Evolutionary conservation across 2,113 vertebrate genomes (phyloP), one percentile per base, ranked within the genome.

Genomic region (Saccopteryx leptura): DNA sequence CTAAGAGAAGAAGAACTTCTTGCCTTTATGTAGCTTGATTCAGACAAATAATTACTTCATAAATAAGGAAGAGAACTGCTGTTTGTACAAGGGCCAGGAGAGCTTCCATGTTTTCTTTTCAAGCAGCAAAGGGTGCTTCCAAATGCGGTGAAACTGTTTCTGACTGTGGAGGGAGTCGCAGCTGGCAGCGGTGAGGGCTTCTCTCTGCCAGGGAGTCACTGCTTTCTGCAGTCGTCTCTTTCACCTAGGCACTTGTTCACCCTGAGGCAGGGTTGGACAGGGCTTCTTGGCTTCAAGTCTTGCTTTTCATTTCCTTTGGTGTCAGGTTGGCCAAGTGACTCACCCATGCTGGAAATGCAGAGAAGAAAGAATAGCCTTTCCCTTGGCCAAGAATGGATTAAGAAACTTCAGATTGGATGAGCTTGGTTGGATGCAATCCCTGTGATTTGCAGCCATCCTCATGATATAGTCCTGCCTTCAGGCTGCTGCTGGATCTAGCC

Each of bases 211-310:
- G 33, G 15, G 4, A 66, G 33, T 4, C 46, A 10, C 68, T 68
- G 26, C 60, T 74, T 68, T n/a, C 39, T 54, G 26, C 8, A 76
- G 87, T 54, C 78, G 69, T 92, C 79, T 78, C 3, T n/a, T 90
- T 93, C 90, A 80, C 58, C 39, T 76, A 0, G 52, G 24, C 58
- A 9, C 85, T 92, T 90, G 56, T 95, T 58, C 31, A 46, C 56
- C 66, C 68, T 13, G 54, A 93, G 92, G 83, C 46, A 90, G 33
- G 21, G 9, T 90, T 69, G 46, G 87, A 31, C 15, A 80, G 48
- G 39, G 96, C 94, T 97, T 91, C 80, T 88, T 81, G 61, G 48
- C 31, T 94, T 88, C 81, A 58, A 97, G 46, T 91, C 72, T 69
- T 48, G 48, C 28, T 94, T 88, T 96, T 50, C 5, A 39, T 52